phyloP scores from a whole-genome alignment of 53 echinoderm and acorn worm genomes.

The Temnopleurus reevesii region DNA sequence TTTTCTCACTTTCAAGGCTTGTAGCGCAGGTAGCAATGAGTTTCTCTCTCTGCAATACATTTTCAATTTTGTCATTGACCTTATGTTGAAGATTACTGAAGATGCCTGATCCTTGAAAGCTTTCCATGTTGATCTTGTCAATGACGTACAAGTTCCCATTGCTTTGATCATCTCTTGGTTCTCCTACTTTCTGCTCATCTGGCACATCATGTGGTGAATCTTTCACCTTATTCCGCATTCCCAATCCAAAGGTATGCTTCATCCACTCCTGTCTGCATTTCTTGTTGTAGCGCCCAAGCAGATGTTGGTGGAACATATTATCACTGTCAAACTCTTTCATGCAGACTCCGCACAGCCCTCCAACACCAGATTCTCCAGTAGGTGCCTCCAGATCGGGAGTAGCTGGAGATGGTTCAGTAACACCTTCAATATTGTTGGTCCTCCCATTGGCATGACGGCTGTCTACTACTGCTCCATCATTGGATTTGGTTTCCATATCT shows the following conservation, averaged over 20 bases:
- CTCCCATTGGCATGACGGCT: background rate
- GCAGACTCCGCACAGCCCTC: slow-evolving; percentile 34
- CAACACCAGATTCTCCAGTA: slow-evolving; percentile 28
- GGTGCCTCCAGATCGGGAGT: background rate
- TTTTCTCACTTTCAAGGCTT: background rate
- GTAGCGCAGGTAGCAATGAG: background rate
- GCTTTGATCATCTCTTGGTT: background rate
- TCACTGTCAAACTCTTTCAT: slow-evolving; percentile 56
- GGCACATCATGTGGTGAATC: background rate
- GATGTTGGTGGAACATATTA: slow-evolving; percentile 56
- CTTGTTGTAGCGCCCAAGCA: slow-evolving; percentile 43
- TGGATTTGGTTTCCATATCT: background rate
- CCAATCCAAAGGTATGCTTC: slow-evolving; percentile 52
- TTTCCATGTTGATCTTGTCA: slow-evolving; percentile 52
- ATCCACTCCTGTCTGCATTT: slow-evolving; percentile 57
- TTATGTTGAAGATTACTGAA: slow-evolving; percentile 48
- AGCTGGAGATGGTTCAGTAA: background rate
- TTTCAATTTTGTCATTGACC: slow-evolving; percentile 1
- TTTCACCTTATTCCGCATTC: slow-evolving; percentile 5
- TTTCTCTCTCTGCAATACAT: slow-evolving; percentile 10
- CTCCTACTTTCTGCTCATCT: background rate
- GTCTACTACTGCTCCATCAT: background rate
- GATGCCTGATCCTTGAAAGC: background rate
- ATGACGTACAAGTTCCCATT: slow-evolving; percentile 35
- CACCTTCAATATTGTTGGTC: background rate